Evolutionary conservation across 2,797 vertebrate species (phyloP).

Genomic region (Carapus acus): DNA sequence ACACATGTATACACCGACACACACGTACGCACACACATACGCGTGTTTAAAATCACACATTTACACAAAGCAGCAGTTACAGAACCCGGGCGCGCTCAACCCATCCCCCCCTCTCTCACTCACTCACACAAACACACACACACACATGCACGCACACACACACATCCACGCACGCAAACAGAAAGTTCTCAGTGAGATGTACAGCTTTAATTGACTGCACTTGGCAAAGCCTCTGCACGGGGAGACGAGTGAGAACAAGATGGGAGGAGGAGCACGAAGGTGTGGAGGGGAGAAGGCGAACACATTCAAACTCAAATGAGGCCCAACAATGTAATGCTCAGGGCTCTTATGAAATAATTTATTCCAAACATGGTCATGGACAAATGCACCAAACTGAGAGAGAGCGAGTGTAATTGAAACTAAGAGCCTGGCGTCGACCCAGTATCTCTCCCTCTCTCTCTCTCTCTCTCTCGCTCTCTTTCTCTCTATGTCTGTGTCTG

Average conservation of each 20-base stretch:
- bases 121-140: too few relatives aligned
- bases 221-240: constrained; percentile 59
- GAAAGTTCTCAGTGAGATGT: constrained; percentile 64
- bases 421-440: constrained; percentile 45
- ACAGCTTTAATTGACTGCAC: constrained; percentile 73
- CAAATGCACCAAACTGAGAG: constrained; percentile 46
- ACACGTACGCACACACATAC: constrained; percentile 7
- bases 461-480: constrained; percentile 24
- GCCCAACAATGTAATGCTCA: constrained; percentile 10
- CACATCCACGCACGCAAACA: constrained; percentile 24
- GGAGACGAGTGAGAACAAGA: constrained; percentile 52
- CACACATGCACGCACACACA: too few relatives aligned
- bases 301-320: constrained; percentile 42
- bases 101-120: too few relatives aligned
- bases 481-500: too few relatives aligned
- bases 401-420: constrained; percentile 48
- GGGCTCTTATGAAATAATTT: too few relatives aligned
- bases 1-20: constrained; percentile 45
- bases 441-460: constrained; percentile 43
- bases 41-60: too few relatives aligned
- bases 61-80: too few relatives aligned
- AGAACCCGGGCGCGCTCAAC: too few relatives aligned
- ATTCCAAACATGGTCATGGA: constrained; percentile 19
- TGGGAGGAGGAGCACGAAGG: constrained; percentile 28
- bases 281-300: constrained; percentile 33